These are phyloP conservation scores for Rattus norvegicus DNA, from an alignment of 2,113 vertebrate species.

Conservation along the genomic window DNA sequence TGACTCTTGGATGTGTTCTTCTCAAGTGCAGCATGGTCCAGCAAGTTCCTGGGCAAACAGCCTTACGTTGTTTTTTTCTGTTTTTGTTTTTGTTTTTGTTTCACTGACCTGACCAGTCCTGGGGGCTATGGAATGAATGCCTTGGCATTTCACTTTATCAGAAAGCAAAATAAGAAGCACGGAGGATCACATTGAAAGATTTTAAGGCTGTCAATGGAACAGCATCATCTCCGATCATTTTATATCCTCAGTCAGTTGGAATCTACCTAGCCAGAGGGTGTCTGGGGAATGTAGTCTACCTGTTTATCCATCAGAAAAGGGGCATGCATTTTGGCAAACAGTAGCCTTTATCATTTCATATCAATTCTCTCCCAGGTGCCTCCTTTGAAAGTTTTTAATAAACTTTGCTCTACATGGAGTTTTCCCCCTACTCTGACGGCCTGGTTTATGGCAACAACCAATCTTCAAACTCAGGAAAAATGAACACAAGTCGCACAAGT, in stretches of 20 bases:
- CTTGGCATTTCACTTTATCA: neutral
- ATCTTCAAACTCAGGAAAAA: neutral
- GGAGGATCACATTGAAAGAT: neutral
- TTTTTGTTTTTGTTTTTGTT: neutral
- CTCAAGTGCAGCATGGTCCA: neutral
- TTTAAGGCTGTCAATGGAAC: neutral
- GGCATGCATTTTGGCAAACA: neutral
- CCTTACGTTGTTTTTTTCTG: neutral
- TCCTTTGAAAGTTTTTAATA: neutral
- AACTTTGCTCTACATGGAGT: neutral
- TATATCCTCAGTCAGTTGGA: neutral
- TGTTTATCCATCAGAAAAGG: neutral
- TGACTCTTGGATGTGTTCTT: neutral
- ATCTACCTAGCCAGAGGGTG: neutral
- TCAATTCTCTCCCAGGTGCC: neutral
- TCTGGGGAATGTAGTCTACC: neutral
- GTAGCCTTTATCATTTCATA: neutral
- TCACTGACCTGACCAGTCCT: neutral
- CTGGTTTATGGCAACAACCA: neutral
- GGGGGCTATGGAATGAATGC: neutral
- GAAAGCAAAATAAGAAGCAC: neutral
- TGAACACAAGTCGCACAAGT: neutral
- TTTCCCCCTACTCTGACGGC: neutral
- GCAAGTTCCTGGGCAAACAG: neutral
- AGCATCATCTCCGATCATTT: neutral